Conservation (phyloP, 2,113 vertebrate species). For the Dipodomys ordii region DNA sequence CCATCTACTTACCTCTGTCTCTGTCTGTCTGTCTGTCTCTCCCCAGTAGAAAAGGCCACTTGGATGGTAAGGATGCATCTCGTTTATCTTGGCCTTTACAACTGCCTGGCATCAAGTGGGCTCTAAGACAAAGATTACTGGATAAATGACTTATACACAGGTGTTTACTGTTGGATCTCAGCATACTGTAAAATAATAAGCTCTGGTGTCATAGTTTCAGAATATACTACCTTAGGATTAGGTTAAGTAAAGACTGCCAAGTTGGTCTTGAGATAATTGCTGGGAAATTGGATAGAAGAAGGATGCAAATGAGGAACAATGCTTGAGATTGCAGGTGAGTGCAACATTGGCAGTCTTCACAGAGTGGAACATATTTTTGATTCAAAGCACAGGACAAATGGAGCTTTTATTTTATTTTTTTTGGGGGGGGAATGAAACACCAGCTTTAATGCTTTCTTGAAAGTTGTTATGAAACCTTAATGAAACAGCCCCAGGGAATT, state of each 20-base stretch:
- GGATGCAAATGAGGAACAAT: background rate
- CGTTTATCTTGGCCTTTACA: background rate
- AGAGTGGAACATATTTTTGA: constrained; percentile 13
- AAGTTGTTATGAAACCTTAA: constrained; percentile 64
- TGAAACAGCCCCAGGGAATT: constrained; percentile 44
- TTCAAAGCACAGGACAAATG: constrained; percentile 9
- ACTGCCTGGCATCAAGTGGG: background rate
- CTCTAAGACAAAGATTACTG: background rate
- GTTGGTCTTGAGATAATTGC: background rate
- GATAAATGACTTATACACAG: background rate
- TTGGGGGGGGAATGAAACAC: constrained; percentile 2
- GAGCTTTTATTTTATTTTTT: background rate
- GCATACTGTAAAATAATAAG: background rate
- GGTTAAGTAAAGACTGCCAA: background rate
- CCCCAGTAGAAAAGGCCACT: background rate
- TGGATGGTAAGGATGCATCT: background rate
- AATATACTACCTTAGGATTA: background rate
- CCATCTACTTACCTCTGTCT: background rate
- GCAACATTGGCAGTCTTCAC: background rate
- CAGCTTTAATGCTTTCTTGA: constrained; percentile 57
- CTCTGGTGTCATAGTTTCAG: background rate
- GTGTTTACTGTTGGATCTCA: background rate
- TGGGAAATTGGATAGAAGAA: background rate
- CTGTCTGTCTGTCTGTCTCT: background rate
- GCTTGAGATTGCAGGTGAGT: background rate